Base-by-base conservation (phyloP, 1,140 invertebrate genomes). In the Drosophila parvula region DNA sequence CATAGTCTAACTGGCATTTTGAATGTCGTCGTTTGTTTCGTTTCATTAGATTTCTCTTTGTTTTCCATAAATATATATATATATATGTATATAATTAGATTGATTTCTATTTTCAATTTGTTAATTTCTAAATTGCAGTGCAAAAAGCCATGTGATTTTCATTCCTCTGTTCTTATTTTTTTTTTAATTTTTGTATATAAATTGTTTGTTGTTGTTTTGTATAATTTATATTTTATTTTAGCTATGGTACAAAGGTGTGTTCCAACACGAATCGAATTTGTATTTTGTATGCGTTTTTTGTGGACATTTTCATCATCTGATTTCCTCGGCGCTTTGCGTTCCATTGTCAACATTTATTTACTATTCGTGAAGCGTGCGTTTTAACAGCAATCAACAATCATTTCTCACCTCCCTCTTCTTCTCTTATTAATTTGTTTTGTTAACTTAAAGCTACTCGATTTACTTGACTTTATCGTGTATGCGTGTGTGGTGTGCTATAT, bases 361-460 rank as follows among this genome's bases (percentile, higher is more conserved):
- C 65, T 70, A 71, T 71, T 71, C 68, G 61, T 84, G 53, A 85
- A 74, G 69, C 82, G 83, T 86, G 82, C 82, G 80, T 83, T 53
- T 53, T 50, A 83, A 84, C 83, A 86, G 83, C 71, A 85, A 80
- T 79, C 73, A 86, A 89, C 82, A 83, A 53, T 79, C 63, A 78
- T 61, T 43, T 76, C 50, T 38, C 41, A 38, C 48, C 43, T 67
- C 6, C 7, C 16, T 36, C 11, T 18, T 36, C 11, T 18, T 50
- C 30, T 27, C 18, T 44, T 38, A 32, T 53, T 41, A 12, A 28
- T 47, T 41, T 53, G 4, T 62, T 41, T 22, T 73, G 38, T 77
- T 84, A 70, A 68, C 79, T 79, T 86, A 77, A 47, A 22, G 27
- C 70, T 85, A 88, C 16, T 53, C 18, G 41, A 50, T 86, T 44